Evolutionary conservation across 2,888 invertebrate genomes (phyloP), one percentile per base, ranked within the genome.

Genomic region (Harmothoe impar): DNA sequence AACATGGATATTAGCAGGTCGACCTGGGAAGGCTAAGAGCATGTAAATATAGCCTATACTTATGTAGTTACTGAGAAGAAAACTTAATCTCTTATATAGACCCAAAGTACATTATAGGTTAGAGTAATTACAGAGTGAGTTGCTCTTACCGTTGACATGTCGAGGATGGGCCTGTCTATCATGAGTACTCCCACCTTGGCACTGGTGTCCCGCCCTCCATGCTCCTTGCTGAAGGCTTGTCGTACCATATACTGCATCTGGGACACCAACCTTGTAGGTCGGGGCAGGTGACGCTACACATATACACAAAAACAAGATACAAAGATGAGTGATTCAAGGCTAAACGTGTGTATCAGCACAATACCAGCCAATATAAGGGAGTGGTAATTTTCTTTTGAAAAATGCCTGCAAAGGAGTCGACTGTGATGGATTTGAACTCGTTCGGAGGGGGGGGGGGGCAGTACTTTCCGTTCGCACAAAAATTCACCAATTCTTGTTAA

Each of bases 151-250:
- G 43, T 23, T 15, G 17, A 17, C 31, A 89, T 89, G 43, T 68
- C 68, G 43, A 12, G 12, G n/a, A 68, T 35, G 35, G 62, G 62
- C n/a, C n/a, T 51, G 90, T 86, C 86, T 17, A 90, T 33, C 17
- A 90, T 51, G 35, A 90, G 43, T 12, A 90, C 84, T 0, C 68
- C 90, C 7, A 90, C 52, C 72, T 90, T 90, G 72, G 68, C 88
- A 33, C 56, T 72, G 35, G 29, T 23, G 31, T 56, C 72, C 25
- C 90, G 56, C 17, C 51, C 90, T 10, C 90, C 90, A 10, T 86
- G 29, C 33, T 86, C 77, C 20, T 33, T n/a, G 23, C n/a, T n/a
- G 78, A 62, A 56, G 35, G 81, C 62, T 10, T 35, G 33, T 25
- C 33, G 31, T 23, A 43, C 54, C 23, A 35, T 12, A 43, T 89